Percentiles rank a stretch among this genome's conserved stretches.
Conservation (phyloP, 2,797 vertebrate genomes). For the Arremon brunneinucha region DNA sequence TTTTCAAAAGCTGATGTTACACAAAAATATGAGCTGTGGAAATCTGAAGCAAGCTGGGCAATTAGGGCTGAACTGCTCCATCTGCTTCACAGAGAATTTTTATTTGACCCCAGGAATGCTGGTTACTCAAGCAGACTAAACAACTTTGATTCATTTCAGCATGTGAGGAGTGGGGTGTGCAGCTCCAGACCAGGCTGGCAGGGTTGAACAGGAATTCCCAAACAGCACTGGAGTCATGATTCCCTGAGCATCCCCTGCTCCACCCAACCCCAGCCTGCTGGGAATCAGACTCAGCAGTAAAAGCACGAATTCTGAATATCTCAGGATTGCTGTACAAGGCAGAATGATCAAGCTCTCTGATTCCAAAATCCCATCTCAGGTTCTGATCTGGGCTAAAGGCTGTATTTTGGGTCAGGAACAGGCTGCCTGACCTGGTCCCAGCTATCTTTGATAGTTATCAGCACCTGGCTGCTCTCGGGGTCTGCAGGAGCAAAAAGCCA, state of each 20-base stretch:
- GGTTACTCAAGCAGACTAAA: slow-evolving; percentile 10
- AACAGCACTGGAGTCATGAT: not conserved
- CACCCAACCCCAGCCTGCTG: not conserved
- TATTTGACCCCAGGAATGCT: slow-evolving; percentile 6
- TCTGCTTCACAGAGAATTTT: not conserved
- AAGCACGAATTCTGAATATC: not conserved
- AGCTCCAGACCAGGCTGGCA: not conserved
- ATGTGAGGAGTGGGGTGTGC: not conserved
- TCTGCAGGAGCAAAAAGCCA: not conserved
- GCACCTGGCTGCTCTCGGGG: not conserved
- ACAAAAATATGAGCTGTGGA: not conserved
- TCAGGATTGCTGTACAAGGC: not conserved
- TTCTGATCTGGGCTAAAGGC: not conserved
- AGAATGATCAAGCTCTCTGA: not conserved
- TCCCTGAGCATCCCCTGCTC: not conserved
- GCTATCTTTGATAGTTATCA: not conserved
- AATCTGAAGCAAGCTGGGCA: not conserved
- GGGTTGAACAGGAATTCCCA: not conserved
- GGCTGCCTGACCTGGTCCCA: not conserved
- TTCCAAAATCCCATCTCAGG: not conserved
- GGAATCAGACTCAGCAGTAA: not conserved
- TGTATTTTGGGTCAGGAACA: not conserved
- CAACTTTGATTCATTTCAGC: not conserved
- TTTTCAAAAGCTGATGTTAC: not conserved
- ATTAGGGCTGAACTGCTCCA: not conserved